phyloP scores from a whole-genome alignment of 1,140 invertebrate species.

The Temnothorax curvispinosus region DNA sequence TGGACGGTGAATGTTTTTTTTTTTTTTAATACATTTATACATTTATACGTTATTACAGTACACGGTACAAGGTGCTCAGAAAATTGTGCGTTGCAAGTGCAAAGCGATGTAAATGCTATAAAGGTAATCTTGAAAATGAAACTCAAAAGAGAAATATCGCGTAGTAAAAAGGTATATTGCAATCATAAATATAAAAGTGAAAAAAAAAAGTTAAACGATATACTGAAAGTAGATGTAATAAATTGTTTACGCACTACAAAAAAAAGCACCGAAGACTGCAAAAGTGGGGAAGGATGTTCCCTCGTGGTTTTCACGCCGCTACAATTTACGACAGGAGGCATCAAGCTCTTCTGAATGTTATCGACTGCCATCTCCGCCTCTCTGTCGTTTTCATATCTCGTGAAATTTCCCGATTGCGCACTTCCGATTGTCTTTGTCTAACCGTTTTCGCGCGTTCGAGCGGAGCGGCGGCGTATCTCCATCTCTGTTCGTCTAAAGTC shows the following conservation, averaged over 20 bases:
- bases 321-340: neutral
- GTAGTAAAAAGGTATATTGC: neutral
- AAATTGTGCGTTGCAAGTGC: neutral
- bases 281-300: neutral
- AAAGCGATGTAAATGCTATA: neutral
- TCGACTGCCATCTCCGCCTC: neutral
- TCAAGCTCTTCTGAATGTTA: constrained; percentile 7
- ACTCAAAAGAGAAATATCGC: neutral
- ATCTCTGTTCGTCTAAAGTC: constrained; percentile 27
- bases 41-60: neutral
- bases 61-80: neutral
- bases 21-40: neutral
- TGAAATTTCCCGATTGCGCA: constrained; percentile 34
- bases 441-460: constrained; percentile 3
- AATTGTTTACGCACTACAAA: constrained; percentile 14
- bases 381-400: neutral
- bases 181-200: neutral
- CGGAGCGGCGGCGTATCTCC: neutral
- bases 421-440: constrained; percentile 30
- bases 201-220: neutral
- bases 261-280: neutral
- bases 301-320: neutral
- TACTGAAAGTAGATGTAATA: neutral
- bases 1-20: neutral
- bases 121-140: neutral